Base-by-base conservation (phyloP, 2,888 invertebrate species). In the Archaeoteleia sp. region DNA sequence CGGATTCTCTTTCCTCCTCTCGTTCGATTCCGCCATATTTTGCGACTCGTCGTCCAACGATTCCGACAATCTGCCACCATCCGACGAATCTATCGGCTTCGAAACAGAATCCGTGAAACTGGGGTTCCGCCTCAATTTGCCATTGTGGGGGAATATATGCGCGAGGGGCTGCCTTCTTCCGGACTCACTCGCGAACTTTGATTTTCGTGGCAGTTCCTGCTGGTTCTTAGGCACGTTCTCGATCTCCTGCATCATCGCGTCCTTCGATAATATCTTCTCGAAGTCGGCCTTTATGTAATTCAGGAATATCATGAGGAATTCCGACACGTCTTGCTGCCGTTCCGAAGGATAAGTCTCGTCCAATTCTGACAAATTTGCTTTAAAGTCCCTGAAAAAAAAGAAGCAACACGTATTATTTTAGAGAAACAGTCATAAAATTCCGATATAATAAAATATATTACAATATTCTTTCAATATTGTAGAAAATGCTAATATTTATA, bases 281-380 rank as follows among this genome's bases (percentile, higher is more conserved):
- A 77, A 80, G 12, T 82, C 81, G 2, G 70, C 69, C 67, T 80
- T 79, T 10, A 83, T 58, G 9, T 78, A 76, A 58, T 82, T 82
- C 7, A 83, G 58, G 25, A 82, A 75, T 29, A 74, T 79, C 73
- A 80, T 80, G 0, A 82, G 53, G 61, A 83, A 83, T 37, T 83
- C 82, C 0, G 81, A 80, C 1, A 82, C 83, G 66, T 83, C 83
- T 54, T 83, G 82, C 49, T 83, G 82, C 0, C 78, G 73, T 54
- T 79, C 75, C 2, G 80, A 78, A 7, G 79, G 74, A 62, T 82
- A 83, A 12, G 78, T 75, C 37, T 73, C 73, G 43, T 81, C 80
- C 2, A 82, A 46, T 17, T 71, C 54, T 10, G 72, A 69, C 15
- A 82, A 62, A 53, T 77, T 78, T 53, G 79, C 74, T 57, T 82